Percentiles rank a stretch among this genome's conserved stretches.
Evolutionary conservation across 1,140 invertebrate species (phyloP).

Genomic region (Tribolium castaneum): DNA sequence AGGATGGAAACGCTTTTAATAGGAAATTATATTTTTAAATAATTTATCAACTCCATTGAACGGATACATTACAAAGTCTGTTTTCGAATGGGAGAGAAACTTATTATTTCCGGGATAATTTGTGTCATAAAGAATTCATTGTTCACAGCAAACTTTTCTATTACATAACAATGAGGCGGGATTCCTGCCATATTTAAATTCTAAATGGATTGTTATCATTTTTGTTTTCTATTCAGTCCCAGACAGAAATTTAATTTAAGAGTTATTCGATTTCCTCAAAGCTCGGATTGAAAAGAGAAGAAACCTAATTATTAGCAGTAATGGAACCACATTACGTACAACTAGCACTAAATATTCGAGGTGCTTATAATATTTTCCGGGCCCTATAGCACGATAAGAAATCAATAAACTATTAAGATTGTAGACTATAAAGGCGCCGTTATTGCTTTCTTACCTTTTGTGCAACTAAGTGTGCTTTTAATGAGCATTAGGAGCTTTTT

Average conservation of each 20-base stretch:
- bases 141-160: not conserved
- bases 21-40: not conserved
- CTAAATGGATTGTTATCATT: not conserved
- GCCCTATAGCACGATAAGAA: not conserved
- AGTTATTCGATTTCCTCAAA: too few relatives aligned
- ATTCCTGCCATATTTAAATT: not conserved
- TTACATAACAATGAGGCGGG: not conserved
- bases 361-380: not conserved
- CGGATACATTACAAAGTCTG: conserved; percentile 1
- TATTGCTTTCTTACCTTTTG: not conserved
- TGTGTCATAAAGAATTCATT: not conserved
- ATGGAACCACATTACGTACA: too few relatives aligned
- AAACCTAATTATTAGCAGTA: too few relatives aligned
- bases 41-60: not conserved
- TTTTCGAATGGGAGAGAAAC: not conserved
- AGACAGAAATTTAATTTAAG: not conserved
- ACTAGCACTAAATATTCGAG: too few relatives aligned
- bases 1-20: not conserved
- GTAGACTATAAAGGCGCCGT: not conserved
- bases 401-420: not conserved
- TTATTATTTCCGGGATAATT: not conserved
- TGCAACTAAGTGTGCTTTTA: not conserved
- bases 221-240: not conserved
- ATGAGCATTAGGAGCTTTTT: not conserved
- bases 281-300: too few relatives aligned